Conservation (phyloP, 92 coral and sea anemone genomes). For the Epizoanthus illoricatus region DNA sequence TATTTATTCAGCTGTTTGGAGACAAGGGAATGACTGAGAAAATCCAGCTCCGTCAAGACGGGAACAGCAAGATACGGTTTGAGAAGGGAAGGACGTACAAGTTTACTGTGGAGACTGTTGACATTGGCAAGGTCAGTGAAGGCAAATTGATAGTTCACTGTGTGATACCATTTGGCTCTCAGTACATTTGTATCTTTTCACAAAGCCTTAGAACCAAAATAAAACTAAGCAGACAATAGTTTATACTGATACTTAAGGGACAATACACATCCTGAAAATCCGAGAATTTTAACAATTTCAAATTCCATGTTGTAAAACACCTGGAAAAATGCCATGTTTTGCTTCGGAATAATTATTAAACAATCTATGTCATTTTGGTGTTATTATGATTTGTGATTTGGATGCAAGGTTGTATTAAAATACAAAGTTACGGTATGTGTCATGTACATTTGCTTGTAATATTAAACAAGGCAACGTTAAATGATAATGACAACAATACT, state of each 20-base stretch:
- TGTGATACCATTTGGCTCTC: neutral
- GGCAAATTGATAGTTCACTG: neutral
- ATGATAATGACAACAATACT: too few relatives aligned
- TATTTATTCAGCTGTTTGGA: constrained; percentile 90
- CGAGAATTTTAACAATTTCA: neutral
- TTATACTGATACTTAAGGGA: too few relatives aligned
- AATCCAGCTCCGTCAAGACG: constrained; percentile 84
- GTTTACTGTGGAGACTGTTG: constrained; percentile 92
- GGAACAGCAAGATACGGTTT: constrained; percentile 85
- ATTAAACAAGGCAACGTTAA: too few relatives aligned
- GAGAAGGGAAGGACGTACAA: constrained; percentile 97
- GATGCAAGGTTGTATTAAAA: too few relatives aligned
- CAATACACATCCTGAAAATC: neutral
- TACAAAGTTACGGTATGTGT: too few relatives aligned
- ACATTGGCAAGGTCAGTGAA: constrained; percentile 83
- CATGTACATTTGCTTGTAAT: too few relatives aligned
- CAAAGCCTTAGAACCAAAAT: neutral
- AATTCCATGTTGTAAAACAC: neutral
- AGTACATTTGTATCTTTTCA: neutral
- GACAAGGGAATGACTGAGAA: constrained; percentile 95
- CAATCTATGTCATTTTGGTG: too few relatives aligned
- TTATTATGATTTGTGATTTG: too few relatives aligned
- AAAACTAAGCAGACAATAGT: neutral
- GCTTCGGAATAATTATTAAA: too few relatives aligned
- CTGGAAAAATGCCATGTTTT: neutral